Evolutionary conservation across 1,140 invertebrate genomes (phyloP).

Genomic region (Drosophila micromelanica): DNA sequence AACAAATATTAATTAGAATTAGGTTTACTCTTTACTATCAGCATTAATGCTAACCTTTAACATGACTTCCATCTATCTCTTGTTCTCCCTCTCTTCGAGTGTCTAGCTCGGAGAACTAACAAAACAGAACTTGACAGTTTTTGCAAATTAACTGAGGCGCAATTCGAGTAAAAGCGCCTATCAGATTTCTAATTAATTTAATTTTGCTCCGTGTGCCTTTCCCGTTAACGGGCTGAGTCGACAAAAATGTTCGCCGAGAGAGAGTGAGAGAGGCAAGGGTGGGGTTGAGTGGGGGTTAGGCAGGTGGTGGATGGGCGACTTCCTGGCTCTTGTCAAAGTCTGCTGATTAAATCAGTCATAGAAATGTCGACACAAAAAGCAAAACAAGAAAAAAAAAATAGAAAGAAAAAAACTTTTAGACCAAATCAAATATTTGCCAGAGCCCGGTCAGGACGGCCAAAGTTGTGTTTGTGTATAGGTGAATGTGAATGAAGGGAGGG

Average conservation of each 20-base stretch:
- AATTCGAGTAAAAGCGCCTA: slow-evolving; percentile 72
- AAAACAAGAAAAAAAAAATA: slow-evolving; percentile 14
- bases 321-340: slow-evolving; percentile 83
- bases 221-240: slow-evolving; percentile 58
- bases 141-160: slow-evolving; percentile 76
- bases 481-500: neutral
- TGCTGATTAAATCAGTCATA: slow-evolving; percentile 83
- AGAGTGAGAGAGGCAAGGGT: neutral
- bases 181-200: slow-evolving; percentile 83
- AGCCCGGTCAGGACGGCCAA: slow-evolving; percentile 50
- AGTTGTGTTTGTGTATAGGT: neutral
- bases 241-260: slow-evolving; percentile 49
- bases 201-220: slow-evolving; percentile 66
- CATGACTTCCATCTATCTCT: neutral
- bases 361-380: slow-evolving; percentile 63
- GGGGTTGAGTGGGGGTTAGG: slow-evolving; percentile 17
- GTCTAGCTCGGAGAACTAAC: slow-evolving; percentile 6
- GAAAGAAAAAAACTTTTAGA: slow-evolving; percentile 70
- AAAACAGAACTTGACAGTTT: slow-evolving; percentile 46
- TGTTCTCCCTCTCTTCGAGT: neutral
- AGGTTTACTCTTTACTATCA: slow-evolving; percentile 9
- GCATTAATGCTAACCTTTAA: slow-evolving; percentile 26
- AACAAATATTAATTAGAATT: slow-evolving; percentile 29
- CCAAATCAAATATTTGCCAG: slow-evolving; percentile 82
- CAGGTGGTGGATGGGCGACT: slow-evolving; percentile 62